phyloP scores from a whole-genome alignment of 2,113 vertebrate species.

The human region DNA sequence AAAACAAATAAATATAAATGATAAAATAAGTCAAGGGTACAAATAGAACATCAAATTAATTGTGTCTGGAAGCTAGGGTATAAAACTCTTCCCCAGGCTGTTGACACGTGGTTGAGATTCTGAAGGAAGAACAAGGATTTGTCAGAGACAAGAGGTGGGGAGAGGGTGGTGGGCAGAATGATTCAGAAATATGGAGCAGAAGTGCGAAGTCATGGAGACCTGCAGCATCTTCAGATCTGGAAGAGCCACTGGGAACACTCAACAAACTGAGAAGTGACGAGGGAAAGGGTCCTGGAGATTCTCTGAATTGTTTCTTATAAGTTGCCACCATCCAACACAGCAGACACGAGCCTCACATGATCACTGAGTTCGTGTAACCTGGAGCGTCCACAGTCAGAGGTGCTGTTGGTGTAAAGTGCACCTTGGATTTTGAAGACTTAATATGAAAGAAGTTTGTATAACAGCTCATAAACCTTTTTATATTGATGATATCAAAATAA shows the following conservation, averaged over 20 bases:
- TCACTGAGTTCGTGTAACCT: too few relatives aligned
- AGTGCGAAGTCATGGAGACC: not conserved
- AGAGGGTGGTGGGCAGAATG: not conserved
- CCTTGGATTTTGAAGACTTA: not conserved
- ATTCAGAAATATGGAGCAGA: not conserved
- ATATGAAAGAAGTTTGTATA: not conserved
- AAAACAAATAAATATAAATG: not conserved
- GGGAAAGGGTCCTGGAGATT: not conserved
- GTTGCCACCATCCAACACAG: not conserved
- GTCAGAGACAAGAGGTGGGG: not conserved
- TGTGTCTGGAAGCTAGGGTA: not conserved
- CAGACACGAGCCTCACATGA: too few relatives aligned
- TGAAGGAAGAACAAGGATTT: not conserved
- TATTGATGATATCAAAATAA: not conserved
- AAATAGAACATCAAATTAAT: not conserved
- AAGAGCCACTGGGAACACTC: too few relatives aligned
- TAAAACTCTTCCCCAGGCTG: not conserved
- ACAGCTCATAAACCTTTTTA: not conserved
- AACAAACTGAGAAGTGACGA: not conserved
- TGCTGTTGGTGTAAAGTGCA: not conserved
- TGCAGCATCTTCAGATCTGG: not conserved
- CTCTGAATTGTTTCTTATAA: not conserved
- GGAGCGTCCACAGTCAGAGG: not conserved
- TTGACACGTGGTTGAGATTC: not conserved
- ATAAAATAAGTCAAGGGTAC: not conserved